Evolutionary conservation across 2,888 invertebrate species (phyloP), one percentile per base, ranked within the genome.

Genomic region (Xylocampa areola): DNA sequence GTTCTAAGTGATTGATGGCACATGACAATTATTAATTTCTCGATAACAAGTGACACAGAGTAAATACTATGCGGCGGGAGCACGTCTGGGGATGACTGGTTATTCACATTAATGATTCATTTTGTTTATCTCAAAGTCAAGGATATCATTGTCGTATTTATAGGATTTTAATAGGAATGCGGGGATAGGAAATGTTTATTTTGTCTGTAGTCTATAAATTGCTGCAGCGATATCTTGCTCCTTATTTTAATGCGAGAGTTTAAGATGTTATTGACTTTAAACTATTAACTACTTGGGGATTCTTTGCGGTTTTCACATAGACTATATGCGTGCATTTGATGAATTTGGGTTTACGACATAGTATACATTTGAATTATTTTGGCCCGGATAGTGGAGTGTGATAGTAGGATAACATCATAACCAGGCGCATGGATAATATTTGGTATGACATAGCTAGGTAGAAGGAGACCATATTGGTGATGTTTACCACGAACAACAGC

Each of bases 51-150:
- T 6, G 29, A 23, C 21, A 29, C 49, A 33, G 33, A 29, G 49
- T 37, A 47, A 19, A 47, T 43, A 55, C 10, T 47, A 41, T 37
- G 21, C 16, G 30, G 5, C 37, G 36, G 37, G 6, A n/a, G 23
- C 23, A 29, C 25, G 47, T 41, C 40, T 54, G 23, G 17, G 16
- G 37, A 27, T 32, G 23, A 41, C 43, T 33, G 25, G 43, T 57
- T 54, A 50, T 60, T 53, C 17, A 51, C 52, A 36, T 49, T 32
- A 43, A 30, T 76, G 74, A 80, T 68, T 80, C 64, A 77, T 62
- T 64, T 27, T 64, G 59, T 73, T 79, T 76, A 72, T 76, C 63
- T 60, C 68, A 71, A 64, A 60, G 63, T 63, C 39, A 63, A 63
- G 44, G 44, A 29, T 55, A 10, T n/a, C 29, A 29, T 25, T 40